Base-by-base conservation (phyloP, 1,140 invertebrate genomes). In the Trissolcus basalis region DNA sequence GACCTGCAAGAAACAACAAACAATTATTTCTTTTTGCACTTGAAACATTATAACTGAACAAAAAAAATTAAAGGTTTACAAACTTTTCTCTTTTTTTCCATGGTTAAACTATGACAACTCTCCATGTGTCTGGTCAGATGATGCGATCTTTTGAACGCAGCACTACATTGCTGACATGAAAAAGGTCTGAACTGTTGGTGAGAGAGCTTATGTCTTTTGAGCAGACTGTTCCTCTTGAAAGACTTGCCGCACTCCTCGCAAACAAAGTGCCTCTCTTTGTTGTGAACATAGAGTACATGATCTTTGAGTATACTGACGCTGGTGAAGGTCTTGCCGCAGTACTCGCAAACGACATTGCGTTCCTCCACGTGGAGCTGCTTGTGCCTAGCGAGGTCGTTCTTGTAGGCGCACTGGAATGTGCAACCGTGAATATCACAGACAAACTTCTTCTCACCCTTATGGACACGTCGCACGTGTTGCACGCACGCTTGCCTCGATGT, bases 221-320 rank as follows among this genome's bases (percentile, higher is more conserved):
- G 65, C 48, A 85, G 67, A 61, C 83, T 85, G 9, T 84, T 85
- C 13, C 83, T 81, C 14, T 86, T 84, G 49, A 85, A 87, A 4
- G 83, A 75, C 58, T 85, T 87, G 15, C 85, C 85, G 45, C 86
- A 87, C 49, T 85, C 80, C 45, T 87, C 85, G 36, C 85, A 87
- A 0, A 85, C 81, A 16, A 83, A 85, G 15, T 83, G 82, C 6
- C 83, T 72, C 16, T 85, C 83, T 10, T 83, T 85, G 44, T 76
- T 85, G 8, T 85, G 83, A 4, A 85, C 68, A 11, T 85, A 85
- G 9, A 85, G 78, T 9, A 85, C 79, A 19, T 85, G 83, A 54
- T 84, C 83, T 8, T 84, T 84, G 6, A 84, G 77, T n/a, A 85
- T 83, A 44, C 82, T 83, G 8, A 82, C 59, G 10, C 81, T 86